Evolutionary conservation across 1,140 invertebrate species (phyloP), one percentile per base, ranked within the genome.

Genomic region (Drosophila rufa): DNA sequence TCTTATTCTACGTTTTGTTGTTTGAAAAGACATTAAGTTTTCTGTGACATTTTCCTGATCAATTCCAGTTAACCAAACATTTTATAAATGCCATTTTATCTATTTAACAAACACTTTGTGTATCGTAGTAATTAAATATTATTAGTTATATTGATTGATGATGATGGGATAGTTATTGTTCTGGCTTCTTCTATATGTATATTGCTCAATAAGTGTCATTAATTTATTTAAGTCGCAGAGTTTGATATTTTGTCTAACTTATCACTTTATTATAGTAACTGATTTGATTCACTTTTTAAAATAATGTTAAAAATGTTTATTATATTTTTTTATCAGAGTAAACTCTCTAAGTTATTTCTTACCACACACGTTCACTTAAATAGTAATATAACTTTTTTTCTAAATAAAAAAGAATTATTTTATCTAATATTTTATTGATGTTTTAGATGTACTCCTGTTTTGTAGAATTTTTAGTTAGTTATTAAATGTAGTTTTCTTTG

Each of bases 291-390:
- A 38, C 36, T 38, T 38, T 14, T 14, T 4, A 14, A 1, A 6
- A 53, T 53, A 19, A 4, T 36, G n/a, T 14, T 14, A 0, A n/a
- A 4, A 0, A 36, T 4, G 15, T 45, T 9, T 38, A 43, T 12
- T n/a, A 40, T n/a, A 36, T 14, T 30, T 56, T 42, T 55, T n/a
- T 27, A 17, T 59, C 6, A 8, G 8, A 40, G 6, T 11, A 19
- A 38, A 22, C 14, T 22, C 7, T 15, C 12, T 22, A 22, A 5
- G 19, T 9, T 22, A 22, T n/a, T 55, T 55, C 53, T 55, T 55
- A 55, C 53, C 53, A 55, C 53, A 55, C 53, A 33, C 17, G 11
- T 5, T 55, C 30, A 25, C 56, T 17, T 46, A 2, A 9, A 56
- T 12, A 19, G 19, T 53, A 51, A 53, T 14, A 33, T 8, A 53